Base-by-base conservation (phyloP, 2,113 vertebrate genomes). In the Syngnathus typhle region DNA sequence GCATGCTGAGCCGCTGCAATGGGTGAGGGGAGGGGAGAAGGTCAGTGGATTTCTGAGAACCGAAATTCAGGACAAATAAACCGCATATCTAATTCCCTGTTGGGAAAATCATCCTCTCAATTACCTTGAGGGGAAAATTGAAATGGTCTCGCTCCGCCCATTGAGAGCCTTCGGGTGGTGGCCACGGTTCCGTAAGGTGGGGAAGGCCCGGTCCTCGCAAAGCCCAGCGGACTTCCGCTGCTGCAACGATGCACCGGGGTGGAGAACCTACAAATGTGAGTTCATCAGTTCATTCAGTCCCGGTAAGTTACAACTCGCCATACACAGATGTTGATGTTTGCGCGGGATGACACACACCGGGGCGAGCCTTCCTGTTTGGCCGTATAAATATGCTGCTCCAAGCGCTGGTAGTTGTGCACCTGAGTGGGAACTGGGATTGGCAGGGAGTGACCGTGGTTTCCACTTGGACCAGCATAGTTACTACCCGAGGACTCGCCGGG, bases 401-500 rank as follows among this genome's bases (percentile, higher is more conserved):
- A 93, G 62, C 96, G 94, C 52, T 93, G 93, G 90, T 96, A 99
- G 89, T 99, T 99, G 46, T 95, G 94, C 60, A 98, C 92, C 76
- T 99, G 97, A 0, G 93, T 94, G 39, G 97, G 97, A n/a, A 99
- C 97, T 0, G 97, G 97, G 77, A 99, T 98, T 74, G 97, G 95
- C 73, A 93, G 86, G 0, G 97, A 98, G 68, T 92, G 94, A 12
- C 91, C 90, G 0, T 89, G 92, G 86, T 92, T 94, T 82, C 89
- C 80, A 82, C 80, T 80, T 78, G 58, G 78, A 67, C 70, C 70
- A 19, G 59, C 51, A 13, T 37, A 70, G 80, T 77, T 85, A 81
- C 93, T 92, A 74, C 88, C 85, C 15, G 86, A 91, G 75, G 91
- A 90, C 60, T 94, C 91, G 8, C 80, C 84, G 0, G 90, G 86